Evolutionary conservation across 2,888 invertebrate genomes (phyloP), one percentile per base, ranked within the genome.

Genomic region (Pachymerium ferrugineum): DNA sequence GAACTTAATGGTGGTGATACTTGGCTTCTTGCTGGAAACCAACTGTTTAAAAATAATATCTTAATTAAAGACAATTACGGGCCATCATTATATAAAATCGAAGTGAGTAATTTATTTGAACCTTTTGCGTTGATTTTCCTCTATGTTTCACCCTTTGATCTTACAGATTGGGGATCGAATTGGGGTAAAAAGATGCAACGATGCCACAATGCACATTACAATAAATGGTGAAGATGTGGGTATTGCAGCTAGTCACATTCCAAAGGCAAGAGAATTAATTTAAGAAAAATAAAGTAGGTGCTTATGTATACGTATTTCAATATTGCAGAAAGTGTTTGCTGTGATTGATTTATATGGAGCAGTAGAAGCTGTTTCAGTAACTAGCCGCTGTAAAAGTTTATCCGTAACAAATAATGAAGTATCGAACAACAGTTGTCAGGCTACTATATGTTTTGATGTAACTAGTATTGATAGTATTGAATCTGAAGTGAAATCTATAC

Each of bases 181-280:
- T 72, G 92, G 92, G 0, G 82, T 94, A 25, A 89, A 91, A 80
- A 86, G 89, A 0, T 78, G 78, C 6, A 85, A 86, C 28, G 90
- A 91, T 76, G 87, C 88, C 8, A 86, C 87, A 22, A 85, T 94
- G 5, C 88, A 89, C 76, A 87, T 93, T 77, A 89, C 89, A 78
- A 86, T 93, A 74, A 94, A 95, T 82, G 91, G 92, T 0, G 91
- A 93, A 81, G 89, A 91, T 78, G 86, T 92, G 79, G 91, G 91
- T 35, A 85, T 89, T 6, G 89, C 89, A 33, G 91, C 91, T 74
- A 87, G 89, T 74, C 81, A 90, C 80, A 87, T 94, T 75, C 91
- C 93, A 1, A 91, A 91, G 84, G 90, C 90, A 82, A 84, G 84
- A 30, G 31, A 31, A 5, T 29, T 31, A 70, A 30, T 68, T 28